Evolutionary conservation across 2,797 vertebrate genomes (phyloP), one percentile per base, ranked within the genome.

Genomic region (Mus minutoides): DNA sequence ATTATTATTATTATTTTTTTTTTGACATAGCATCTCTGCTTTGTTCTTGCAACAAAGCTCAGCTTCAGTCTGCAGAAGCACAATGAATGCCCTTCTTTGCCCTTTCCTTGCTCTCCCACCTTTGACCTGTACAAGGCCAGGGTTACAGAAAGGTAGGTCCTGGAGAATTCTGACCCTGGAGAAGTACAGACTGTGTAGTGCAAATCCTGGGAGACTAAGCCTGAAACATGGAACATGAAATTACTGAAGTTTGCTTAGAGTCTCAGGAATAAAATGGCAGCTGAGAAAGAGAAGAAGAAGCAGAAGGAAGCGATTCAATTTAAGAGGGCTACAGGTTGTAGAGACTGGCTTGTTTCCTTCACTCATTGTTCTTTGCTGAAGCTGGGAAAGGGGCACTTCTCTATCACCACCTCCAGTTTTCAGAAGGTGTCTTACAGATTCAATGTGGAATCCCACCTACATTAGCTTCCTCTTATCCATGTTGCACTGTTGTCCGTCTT

Each of bases 111-210:
- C 31, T 95, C 26, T 92, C 54, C 40, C 17, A 56, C 19, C 40
- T 97, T 97, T 78, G 22, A 89, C 84, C 71, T 62, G 64, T 93
- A 40, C 10, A 89, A 77, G n/a, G 8, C 54, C 31, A 86, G 31
- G 29, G 29, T 80, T 54, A 9, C 46, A 79, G 93, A 29, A 49
- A 93, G 46, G 13, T n/a, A 52, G 52, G 71, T 58, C 26, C 46
- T 10, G 76, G 95, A 82, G 91, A 88, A 94, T 94, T 79, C 77
- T 19, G 37, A 10, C 84, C 76, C 88, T 92, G 84, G 93, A 91
- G 96, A 95, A 71, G 78, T 92, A 56, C 60, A 71, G 77, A 60
- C 17, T 46, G 19, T 22, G 10, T 21, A 14, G 24, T 16, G 19
- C 9, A 75, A 40, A 90, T 85, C 88, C 88, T 87, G 0, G 60